A percentile compares a stretch with the other conserved stretches of the same genome.
Conservation (phyloP, 2,888 invertebrate species). For the Trissolcus japonicus region DNA sequence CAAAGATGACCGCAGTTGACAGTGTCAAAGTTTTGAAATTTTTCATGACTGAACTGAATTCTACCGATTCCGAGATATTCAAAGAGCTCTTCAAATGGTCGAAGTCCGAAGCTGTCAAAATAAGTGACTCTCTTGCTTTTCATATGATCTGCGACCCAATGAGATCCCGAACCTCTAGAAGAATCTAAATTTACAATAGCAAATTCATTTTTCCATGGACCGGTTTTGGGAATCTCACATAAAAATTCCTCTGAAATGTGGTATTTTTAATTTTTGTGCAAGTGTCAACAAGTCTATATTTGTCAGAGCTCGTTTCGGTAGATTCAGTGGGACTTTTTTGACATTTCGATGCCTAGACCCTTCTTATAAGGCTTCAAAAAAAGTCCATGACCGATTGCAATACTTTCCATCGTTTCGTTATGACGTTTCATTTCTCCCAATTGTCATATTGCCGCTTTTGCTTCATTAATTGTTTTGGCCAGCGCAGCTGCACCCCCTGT, state of each 20-base stretch:
- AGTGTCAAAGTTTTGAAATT: too few relatives aligned
- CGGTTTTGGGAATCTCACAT: conserved; percentile 60
- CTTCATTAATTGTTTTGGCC: conserved; percentile 67
- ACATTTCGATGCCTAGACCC: conserved; percentile 7
- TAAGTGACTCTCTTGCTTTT: conserved; percentile 63
- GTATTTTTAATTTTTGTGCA: conserved; percentile 60
- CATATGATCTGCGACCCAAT: conserved; percentile 63
- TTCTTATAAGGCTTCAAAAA: conserved; percentile 30
- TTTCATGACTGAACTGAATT: conserved; percentile 62
- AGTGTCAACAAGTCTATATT: conserved; percentile 65
- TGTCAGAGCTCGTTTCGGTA: conserved; percentile 64
- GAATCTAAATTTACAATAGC: conserved; percentile 36
- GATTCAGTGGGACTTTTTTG: conserved; percentile 53
- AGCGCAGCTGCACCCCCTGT: conserved; percentile 69
- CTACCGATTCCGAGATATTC: conserved; percentile 56
- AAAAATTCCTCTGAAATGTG: conserved; percentile 68
- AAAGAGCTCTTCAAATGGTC: conserved; percentile 64
- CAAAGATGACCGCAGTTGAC: conserved; percentile 3
- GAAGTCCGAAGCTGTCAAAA: conserved; percentile 70
- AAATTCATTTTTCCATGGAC: conserved; percentile 18
- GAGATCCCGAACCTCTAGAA: conserved; percentile 63
- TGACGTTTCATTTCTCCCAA: conserved; percentile 67
- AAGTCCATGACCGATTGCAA: conserved; percentile 65
- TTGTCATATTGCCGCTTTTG: conserved; percentile 65
- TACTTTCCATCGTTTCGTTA: conserved; percentile 71